Base-by-base conservation (phyloP, 2,113 vertebrate genomes). In the Channa argus region DNA sequence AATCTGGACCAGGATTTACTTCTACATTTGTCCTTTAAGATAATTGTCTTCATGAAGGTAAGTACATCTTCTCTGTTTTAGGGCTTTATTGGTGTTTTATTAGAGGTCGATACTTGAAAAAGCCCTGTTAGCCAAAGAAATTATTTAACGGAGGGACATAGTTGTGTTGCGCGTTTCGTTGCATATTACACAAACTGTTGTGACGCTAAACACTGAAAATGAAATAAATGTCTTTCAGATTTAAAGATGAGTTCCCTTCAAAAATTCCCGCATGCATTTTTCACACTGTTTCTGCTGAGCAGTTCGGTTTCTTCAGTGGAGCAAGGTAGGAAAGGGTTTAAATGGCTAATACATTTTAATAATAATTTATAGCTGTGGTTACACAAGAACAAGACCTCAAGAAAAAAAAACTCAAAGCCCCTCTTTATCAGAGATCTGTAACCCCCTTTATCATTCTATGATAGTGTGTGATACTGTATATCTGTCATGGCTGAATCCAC, bases 221-320 rank as follows among this genome's bases (percentile, higher is more conserved):
- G 6, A 34, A 43, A 47, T 13, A 1, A 38, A 52, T 67, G 39
- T 52, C 24, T 68, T 74, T 4, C 59, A 88, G 78, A 74, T 47
- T 78, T 63, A 39, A 56, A 43, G 44, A 92, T 92, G 88, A 54
- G 46, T 73, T 71, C 73, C 47, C 8, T 34, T 37, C 36, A 67
- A 39, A 80, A 67, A 6, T 2, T 55, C 45, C 34, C 78, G 10
- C 61, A 53, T 10, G 37, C 74, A 3, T 78, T 85, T 5, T 2
- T 85, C 38, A 49, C 43, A 34, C 1, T 83, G 77, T 89, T 46
- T 65, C 33, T 92, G 63, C 77, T 90, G 77, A 52, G 39, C 36
- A n/a, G 43, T 3, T 0, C 44, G 3, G 34, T 3, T n/a, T 45
- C 50, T 24, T 13, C 49, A 6, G 5, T 14, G n/a, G 34, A 58